Percentiles rank a stretch among this genome's conserved stretches.
phyloP scores from a whole-genome alignment of 1,140 invertebrate species.

The Belonocnema kinseyi region DNA sequence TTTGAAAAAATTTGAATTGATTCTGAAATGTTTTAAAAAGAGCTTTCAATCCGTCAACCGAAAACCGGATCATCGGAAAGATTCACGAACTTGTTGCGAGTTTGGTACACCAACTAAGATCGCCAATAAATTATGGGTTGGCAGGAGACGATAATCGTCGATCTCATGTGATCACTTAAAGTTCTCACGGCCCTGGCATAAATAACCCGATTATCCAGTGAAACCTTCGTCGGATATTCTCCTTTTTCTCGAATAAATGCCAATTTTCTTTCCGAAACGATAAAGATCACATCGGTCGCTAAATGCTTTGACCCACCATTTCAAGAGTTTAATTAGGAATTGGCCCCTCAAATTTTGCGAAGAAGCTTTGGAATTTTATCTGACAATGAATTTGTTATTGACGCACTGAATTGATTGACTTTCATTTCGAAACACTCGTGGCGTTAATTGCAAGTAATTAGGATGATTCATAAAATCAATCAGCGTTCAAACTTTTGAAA shows the following conservation, averaged over 20 bases:
- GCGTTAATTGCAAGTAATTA: slow-evolving; percentile 2
- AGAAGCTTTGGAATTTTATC: background rate
- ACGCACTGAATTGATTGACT: background rate
- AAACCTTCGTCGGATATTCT: slow-evolving; percentile 22
- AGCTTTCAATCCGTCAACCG: slow-evolving; percentile 5
- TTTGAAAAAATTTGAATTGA: background rate
- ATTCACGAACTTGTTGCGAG: background rate
- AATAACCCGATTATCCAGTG: slow-evolving; percentile 36
- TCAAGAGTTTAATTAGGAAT: slow-evolving; percentile 18
- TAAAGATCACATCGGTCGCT: slow-evolving; percentile 19
- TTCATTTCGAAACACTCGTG: background rate
- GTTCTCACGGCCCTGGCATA: slow-evolving; percentile 36
- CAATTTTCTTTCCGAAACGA: slow-evolving; percentile 30
- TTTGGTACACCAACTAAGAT: slow-evolving; percentile 10
- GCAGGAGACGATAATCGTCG: slow-evolving; percentile 21
- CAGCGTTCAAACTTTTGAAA: background rate
- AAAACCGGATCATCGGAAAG: slow-evolving; percentile 27
- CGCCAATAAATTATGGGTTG: slow-evolving; percentile 29
- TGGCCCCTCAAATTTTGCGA: background rate
- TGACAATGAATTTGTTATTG: background rate
- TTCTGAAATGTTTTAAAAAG: background rate
- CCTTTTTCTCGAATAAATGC: slow-evolving; percentile 21
- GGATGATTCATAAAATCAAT: slow-evolving; percentile 11
- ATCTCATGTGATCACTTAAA: slow-evolving; percentile 25
- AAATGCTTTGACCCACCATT: slow-evolving; percentile 14